These are phyloP conservation scores for Panonychus citri DNA, from an alignment of 1,140 invertebrate species.

Conservation along the genomic window DNA sequence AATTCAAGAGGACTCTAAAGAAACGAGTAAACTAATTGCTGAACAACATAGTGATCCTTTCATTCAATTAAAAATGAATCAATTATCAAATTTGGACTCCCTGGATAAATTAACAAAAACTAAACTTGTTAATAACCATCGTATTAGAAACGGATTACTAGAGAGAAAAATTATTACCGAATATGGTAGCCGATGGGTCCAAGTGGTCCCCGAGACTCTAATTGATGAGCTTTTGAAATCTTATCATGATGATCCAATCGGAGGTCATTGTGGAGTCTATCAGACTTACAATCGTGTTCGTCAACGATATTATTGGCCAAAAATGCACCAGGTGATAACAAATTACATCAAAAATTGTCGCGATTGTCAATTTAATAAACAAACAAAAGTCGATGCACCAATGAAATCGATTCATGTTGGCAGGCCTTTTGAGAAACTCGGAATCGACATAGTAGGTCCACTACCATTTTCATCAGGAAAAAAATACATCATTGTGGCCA, in stretches of 20 bases:
- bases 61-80: too few relatives aligned
- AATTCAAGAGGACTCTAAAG: too few relatives aligned
- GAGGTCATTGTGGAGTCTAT: neutral
- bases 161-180: neutral
- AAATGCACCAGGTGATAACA: neutral
- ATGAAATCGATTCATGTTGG: conserved; percentile 1
- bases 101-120: too few relatives aligned
- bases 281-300: neutral
- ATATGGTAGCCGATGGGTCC: neutral
- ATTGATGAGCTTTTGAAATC: neutral
- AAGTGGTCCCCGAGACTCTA: neutral
- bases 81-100: too few relatives aligned
- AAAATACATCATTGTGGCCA: conserved; percentile 14
- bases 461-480: conserved; percentile 13
- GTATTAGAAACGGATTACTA: neutral
- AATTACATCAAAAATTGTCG: neutral
- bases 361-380: neutral
- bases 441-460: conserved; percentile 16
- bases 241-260: conserved; percentile 2
- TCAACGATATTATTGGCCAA: neutral
- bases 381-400: neutral
- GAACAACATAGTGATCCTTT: too few relatives aligned
- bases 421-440: conserved; percentile 13
- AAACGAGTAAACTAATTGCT: too few relatives aligned
- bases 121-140: neutral